A percentile compares a stretch with the other conserved stretches of the same genome.
Evolutionary conservation across 30 jellyfish, hydroid and myxozoan species (phyloP).

Genomic region (Chrysaora quinquecirrha): DNA sequence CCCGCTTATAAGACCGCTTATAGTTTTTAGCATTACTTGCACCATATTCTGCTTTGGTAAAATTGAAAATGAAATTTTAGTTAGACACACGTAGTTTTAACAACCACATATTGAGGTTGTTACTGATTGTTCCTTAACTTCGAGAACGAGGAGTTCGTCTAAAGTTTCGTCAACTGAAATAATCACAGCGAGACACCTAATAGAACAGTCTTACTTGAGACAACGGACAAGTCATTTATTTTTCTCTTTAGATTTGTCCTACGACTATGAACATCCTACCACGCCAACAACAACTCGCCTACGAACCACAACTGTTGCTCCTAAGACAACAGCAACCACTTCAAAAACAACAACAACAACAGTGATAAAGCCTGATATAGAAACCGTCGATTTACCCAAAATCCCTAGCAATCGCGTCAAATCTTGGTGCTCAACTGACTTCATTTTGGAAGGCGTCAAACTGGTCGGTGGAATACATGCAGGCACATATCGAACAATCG

Average conservation of each 20-base stretch:
- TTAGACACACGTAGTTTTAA: too few species aligned
- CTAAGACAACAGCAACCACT: slow-evolving; percentile 17
- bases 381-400: slow-evolving; percentile 50
- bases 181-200: too few species aligned
- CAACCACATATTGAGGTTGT: too few species aligned
- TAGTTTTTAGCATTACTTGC: too few species aligned
- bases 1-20: too few species aligned
- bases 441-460: slow-evolving; percentile 74
- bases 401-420: slow-evolving; percentile 32
- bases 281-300: slow-evolving; percentile 43
- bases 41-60: too few species aligned
- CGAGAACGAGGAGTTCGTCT: too few species aligned
- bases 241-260: slow-evolving; percentile 70
- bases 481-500: slow-evolving; percentile 76
- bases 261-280: slow-evolving; percentile 70
- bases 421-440: slow-evolving; percentile 84
- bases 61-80: too few species aligned
- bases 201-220: too few species aligned
- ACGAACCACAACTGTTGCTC: slow-evolving; percentile 26
- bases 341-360: slow-evolving; percentile 39
- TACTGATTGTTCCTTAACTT: too few species aligned
- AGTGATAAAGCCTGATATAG: slow-evolving; percentile 28
- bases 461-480: slow-evolving; percentile 83
- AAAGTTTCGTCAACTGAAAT: too few species aligned
- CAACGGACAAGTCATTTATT: too few species aligned